phyloP scores from a whole-genome alignment of 2,113 vertebrate genomes.

The Heteronetta atricapilla region DNA sequence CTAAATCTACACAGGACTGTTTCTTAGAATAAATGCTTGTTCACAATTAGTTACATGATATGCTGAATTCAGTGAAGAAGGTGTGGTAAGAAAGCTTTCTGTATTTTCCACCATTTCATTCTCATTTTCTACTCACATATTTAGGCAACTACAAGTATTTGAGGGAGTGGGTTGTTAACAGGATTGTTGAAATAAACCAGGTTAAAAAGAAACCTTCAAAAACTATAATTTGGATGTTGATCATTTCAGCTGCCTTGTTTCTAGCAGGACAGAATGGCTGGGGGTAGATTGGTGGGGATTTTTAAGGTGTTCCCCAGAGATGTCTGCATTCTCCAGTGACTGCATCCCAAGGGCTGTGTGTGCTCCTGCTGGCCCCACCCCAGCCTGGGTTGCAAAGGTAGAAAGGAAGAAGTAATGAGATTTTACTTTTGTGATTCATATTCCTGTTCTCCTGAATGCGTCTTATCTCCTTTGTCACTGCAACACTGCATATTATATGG shows the following conservation, averaged over 20 bases:
- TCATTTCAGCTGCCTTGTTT: neutral
- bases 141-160: neutral
- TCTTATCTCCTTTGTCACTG: conserved; percentile 22
- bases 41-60: neutral
- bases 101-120: neutral
- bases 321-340: fast-evolving
- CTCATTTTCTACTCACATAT: neutral
- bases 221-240: fast-evolving
- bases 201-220: neutral
- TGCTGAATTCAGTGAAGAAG: neutral
- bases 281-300: neutral
- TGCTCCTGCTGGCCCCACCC: neutral
- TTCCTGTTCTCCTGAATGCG: neutral
- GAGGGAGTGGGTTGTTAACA: neutral
- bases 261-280: neutral
- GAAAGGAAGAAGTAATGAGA: neutral
- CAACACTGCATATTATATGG: conserved; percentile 5
- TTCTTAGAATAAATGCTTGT: neutral
- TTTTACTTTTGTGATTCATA: conserved; percentile 1
- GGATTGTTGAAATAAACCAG: neutral
- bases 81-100: neutral
- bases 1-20: neutral
- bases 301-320: neutral
- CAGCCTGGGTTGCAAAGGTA: neutral
- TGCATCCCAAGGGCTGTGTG: fast-evolving